Base-by-base conservation (phyloP, 2,113 vertebrate genomes). In the Pelvicachromis taeniatus region DNA sequence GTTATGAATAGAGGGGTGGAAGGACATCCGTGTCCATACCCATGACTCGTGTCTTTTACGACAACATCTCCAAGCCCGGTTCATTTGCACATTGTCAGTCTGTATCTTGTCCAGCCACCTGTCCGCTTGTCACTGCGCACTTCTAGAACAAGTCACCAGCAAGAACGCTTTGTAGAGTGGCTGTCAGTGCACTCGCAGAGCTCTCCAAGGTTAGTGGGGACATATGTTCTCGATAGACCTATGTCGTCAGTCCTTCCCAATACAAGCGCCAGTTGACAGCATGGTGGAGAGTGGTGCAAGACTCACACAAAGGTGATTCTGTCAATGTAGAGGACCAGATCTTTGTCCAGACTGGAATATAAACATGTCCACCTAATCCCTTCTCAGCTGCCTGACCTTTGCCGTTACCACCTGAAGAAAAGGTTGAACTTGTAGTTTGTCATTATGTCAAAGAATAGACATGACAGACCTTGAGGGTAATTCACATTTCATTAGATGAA, bases 221-320 rank as follows among this genome's bases (percentile, higher is more conserved):
- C 94, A 87, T 78, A 70, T 91, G 92, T 92, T 92, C 85, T 87
- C 78, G 11, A 89, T 87, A 81, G 90, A 87, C 77, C 40, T 7
- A 83, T 86, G 84, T 91, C 65, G 88, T 91, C 90, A 92, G 65
- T 84, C 84, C 87, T 90, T 90, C 87, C 89, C 84, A 33, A 50
- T 78, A 55, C 88, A 87, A 87, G 89, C 1, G 29, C 82, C 81
- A 86, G 89, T 84, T 90, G 88, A 93, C 91, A 92, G 88, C 86
- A 33, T 88, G 91, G 91, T 85, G 85, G 80, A 93, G 90, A 81
- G 93, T 3, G 55, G 42, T 7, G 52, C 29, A 61, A 65, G 63
- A 54, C 78, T 85, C 31, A 4, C 78, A 92, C 92, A 92, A 92
- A 92, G 91, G 89, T 87, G 82, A 59, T 84, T 89, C 89, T 93